Evolutionary conservation across 2,888 invertebrate species (phyloP).

Genomic region (Onthophagus sagittarius): DNA sequence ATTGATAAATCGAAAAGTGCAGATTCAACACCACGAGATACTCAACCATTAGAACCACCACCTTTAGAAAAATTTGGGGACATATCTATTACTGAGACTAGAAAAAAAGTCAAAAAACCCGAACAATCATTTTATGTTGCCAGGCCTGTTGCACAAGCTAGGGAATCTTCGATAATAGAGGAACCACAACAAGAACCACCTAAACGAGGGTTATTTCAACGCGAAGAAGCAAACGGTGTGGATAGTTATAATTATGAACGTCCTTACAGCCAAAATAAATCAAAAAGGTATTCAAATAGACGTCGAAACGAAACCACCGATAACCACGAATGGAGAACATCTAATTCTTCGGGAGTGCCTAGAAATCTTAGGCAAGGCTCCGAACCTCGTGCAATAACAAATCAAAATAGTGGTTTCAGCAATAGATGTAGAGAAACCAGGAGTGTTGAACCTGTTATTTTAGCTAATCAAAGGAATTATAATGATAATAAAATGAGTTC

Average conservation of each 20-base stretch:
- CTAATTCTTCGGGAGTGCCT: conserved; percentile 22
- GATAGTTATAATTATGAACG: conserved; percentile 27
- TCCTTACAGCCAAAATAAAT: conserved; percentile 24
- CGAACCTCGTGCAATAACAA: conserved; percentile 59
- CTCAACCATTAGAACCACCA: conserved; percentile 35
- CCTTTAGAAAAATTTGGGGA: conserved; percentile 33
- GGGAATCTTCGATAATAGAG: conserved; percentile 33
- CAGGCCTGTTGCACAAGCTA: conserved; percentile 49
- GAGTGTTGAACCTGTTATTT: conserved; percentile 64
- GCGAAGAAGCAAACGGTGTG: conserved; percentile 23
- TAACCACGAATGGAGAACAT: conserved; percentile 37
- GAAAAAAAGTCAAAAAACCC: conserved; percentile 52
- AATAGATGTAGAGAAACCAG: conserved; percentile 59
- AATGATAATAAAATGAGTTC: conserved; percentile 49
- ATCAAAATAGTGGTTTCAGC: conserved; percentile 27
- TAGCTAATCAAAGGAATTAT: conserved; percentile 38
- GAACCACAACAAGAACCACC: conserved; percentile 14
- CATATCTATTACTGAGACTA: conserved; percentile 29
- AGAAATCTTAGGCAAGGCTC: conserved; percentile 57
- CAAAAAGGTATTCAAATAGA: conserved; percentile 37
- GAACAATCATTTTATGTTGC: conserved; percentile 55
- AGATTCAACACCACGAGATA: conserved; percentile 37
- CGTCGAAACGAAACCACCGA: conserved; percentile 32
- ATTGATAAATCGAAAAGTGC: conserved; percentile 33
- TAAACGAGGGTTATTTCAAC: not conserved